phyloP scores from a whole-genome alignment of 2,888 invertebrate genomes.

The Liodrosophila aerea region DNA sequence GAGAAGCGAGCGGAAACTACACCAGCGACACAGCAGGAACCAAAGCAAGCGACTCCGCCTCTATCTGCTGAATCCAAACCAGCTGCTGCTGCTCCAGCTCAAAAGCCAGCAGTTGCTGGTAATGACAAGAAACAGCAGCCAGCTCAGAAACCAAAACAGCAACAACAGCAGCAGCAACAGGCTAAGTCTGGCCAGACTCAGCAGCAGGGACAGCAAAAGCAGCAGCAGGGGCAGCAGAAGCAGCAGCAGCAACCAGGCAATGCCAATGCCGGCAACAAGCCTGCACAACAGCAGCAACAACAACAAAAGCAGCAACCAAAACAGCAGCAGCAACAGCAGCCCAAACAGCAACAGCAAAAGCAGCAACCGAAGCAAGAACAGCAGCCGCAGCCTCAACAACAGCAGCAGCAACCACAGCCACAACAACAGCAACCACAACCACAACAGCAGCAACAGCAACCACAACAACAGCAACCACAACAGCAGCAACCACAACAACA shows the following conservation, averaged over 20 bases:
- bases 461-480: slow-evolving; percentile 25
- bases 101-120: slow-evolving; percentile 23
- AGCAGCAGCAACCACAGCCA: slow-evolving; percentile 8
- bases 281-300: not conserved
- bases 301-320: slow-evolving; percentile 1
- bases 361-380: slow-evolving; percentile 7
- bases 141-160: slow-evolving; percentile 18
- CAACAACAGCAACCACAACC: slow-evolving; percentile 2
- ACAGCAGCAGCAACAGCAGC: slow-evolving; percentile 2
- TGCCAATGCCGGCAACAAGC: too few relatives aligned
- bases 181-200: not conserved
- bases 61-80: not conserved
- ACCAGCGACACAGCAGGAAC: slow-evolving; percentile 10
- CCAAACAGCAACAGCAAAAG: slow-evolving; percentile 22
- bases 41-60: slow-evolving; percentile 3
- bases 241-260: not conserved
- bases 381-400: slow-evolving; percentile 1
- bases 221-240: not conserved
- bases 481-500: slow-evolving; percentile 31
- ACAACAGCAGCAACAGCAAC: slow-evolving; percentile 20
- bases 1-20: slow-evolving; percentile 22
- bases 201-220: slow-evolving; percentile 13
- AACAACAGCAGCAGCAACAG: slow-evolving; percentile 10
- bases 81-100: slow-evolving; percentile 21
- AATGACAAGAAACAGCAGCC: slow-evolving; percentile 47